A percentile compares a stretch with the other conserved stretches of the same genome.
phyloP scores from a whole-genome alignment of 2,888 invertebrate species.

The Cephus runcator region DNA sequence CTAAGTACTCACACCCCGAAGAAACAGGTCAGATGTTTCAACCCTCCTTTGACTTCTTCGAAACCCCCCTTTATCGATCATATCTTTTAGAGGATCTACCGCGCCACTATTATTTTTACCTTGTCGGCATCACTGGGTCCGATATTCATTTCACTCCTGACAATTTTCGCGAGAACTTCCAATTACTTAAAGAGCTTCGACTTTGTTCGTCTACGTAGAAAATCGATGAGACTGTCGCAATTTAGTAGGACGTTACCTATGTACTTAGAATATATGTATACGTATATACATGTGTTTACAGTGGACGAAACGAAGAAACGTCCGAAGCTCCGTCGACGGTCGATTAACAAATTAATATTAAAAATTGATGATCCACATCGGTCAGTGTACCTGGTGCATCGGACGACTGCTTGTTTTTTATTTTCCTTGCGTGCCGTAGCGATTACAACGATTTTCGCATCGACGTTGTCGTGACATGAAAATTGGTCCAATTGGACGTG shows the following conservation, averaged over 20 bases:
- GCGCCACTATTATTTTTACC: not conserved
- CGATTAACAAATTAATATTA: not conserved
- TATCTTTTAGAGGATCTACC: not conserved
- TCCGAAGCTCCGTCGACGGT: not conserved
- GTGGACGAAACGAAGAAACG: not conserved
- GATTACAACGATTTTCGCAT: not conserved
- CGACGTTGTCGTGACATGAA: not conserved
- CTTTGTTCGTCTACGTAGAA: not conserved
- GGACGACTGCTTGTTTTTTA: not conserved
- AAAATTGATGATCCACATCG: not conserved
- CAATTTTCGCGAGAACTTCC: slow-evolving; percentile 12
- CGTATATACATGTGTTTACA: not conserved
- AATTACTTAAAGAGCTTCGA: slow-evolving; percentile 19
- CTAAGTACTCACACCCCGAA: slow-evolving; percentile 35
- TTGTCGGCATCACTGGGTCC: not conserved
- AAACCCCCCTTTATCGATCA: not conserved
- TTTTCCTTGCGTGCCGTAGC: not conserved
- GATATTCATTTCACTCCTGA: slow-evolving; percentile 10
- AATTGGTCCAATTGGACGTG: not conserved
- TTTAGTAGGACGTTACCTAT: not conserved
- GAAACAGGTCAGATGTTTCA: slow-evolving; percentile 42
- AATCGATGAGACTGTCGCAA: not conserved
- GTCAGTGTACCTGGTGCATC: not conserved
- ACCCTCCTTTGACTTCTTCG: slow-evolving; percentile 10
- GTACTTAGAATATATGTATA: not conserved